Conservation (phyloP, 2,888 invertebrate species). For the Cantharis lateralis region DNA sequence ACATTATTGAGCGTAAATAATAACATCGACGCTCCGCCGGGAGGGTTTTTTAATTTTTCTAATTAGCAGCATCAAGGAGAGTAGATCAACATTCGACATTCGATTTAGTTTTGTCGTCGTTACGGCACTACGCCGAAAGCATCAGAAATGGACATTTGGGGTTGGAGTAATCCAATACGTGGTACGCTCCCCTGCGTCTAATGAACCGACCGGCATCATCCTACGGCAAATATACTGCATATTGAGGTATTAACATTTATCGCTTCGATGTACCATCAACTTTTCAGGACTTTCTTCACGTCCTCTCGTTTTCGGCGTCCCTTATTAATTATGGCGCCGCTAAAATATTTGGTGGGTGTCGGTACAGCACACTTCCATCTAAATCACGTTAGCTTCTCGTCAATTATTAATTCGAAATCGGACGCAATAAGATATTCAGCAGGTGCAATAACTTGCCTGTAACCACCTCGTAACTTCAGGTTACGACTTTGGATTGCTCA, state of each 20-base stretch:
- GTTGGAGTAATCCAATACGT: slow-evolving; percentile 27
- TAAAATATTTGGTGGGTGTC: background rate
- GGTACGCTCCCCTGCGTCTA: slow-evolving; percentile 38
- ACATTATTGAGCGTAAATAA: background rate
- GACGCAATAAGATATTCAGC: slow-evolving; percentile 46
- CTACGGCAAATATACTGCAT: slow-evolving; percentile 55
- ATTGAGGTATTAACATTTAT: slow-evolving; percentile 57
- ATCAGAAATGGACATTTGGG: slow-evolving; percentile 33
- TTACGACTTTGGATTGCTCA: slow-evolving; percentile 42
- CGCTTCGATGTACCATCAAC: slow-evolving; percentile 45
- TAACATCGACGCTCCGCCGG: background rate
- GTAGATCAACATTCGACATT: slow-evolving; percentile 30
- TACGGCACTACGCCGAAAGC: slow-evolving; percentile 32
- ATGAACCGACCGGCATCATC: slow-evolving; percentile 46
- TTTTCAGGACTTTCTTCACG: slow-evolving; percentile 31
- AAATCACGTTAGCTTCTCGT: slow-evolving; percentile 18
- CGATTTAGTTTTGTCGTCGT: slow-evolving; percentile 32
- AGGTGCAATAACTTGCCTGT: slow-evolving; percentile 52
- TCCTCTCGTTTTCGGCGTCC: slow-evolving; percentile 9
- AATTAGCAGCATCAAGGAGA: background rate
- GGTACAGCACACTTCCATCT: background rate
- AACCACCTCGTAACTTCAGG: slow-evolving; percentile 52
- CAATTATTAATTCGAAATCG: slow-evolving; percentile 35
- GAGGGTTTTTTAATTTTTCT: background rate
- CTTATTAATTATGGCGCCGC: background rate